Base-by-base conservation (phyloP, 2,113 vertebrate genomes). In the Ictidomys tridecemlineatus region DNA sequence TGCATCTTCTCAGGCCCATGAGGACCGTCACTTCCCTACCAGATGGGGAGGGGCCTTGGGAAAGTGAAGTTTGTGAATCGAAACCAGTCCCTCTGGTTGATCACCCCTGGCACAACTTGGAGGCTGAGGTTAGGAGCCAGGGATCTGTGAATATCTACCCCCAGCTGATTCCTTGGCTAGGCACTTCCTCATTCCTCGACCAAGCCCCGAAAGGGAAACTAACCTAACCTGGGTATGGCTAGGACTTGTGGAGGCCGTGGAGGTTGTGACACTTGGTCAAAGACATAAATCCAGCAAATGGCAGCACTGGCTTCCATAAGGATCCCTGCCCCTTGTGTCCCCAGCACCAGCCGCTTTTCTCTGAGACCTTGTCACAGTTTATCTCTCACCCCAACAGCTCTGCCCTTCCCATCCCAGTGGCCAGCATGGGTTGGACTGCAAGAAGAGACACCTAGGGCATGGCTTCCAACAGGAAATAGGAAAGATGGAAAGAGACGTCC, bases 11-110 rank as follows among this genome's bases (percentile, higher is more conserved):
- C 65, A 48, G 61, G 91, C 95, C 85, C 24, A 17, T 89, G 86
- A 96, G 80, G 39, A 58, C 70, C 37, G 85, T 91, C 95, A 97
- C 88, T 96, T 97, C 96, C 92, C 85, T 73, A 51, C 37, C 48
- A 53, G 42, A 89, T 73, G 37, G 34, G 80, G 88, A 91, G 92
- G 89, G 76, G 77, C 79, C 69, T 42, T 4, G 28, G 37, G 45
- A 39, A 89, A 90, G 73, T 45, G 65, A 12, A 14, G 24, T 69
- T 96, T 39, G 76, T 94, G 94, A 95, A 97, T 93, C 37, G 87
- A 96, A 95, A 97, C 39, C 28, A 73, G 34, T 11, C 4, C 45
- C 65, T 96, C 74, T 0, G 0, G 34, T 39, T 32, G 28, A 10
- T 53, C 32, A 32, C 11, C 37, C 48, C 8, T 61, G 67, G 30